Evolutionary conservation across 2,113 vertebrate species (phyloP).

Genomic region (Brachyistius frenatus): DNA sequence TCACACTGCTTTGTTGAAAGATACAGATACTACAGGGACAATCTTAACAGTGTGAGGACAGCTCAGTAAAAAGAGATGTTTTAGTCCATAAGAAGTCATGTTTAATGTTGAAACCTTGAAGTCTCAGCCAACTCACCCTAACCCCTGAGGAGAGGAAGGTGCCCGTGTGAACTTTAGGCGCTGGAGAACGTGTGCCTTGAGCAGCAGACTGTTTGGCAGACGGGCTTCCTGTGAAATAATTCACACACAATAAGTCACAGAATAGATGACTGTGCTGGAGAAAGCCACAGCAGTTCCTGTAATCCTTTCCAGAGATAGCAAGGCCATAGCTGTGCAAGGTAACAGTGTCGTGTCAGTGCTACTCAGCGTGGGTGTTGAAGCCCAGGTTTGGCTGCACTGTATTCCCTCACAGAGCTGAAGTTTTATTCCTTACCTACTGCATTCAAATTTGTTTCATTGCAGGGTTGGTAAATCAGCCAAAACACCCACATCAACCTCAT

Average conservation of each 20-base stretch:
- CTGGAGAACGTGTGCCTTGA: constrained; percentile 90
- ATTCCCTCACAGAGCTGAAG: not conserved
- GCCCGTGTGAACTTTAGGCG: constrained; percentile 93
- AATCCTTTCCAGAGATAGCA: not conserved
- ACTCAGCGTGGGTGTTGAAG: not conserved
- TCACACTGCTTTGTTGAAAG: constrained; percentile 48
- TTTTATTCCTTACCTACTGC: not conserved
- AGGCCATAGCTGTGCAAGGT: not conserved
- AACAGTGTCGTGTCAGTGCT: constrained; percentile 19
- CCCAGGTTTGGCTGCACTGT: not conserved
- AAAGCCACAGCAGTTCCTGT: constrained; percentile 2
- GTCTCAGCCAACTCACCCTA: constrained; percentile 87
- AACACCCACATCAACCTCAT: constrained; percentile 61
- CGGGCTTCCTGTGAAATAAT: constrained; percentile 87
- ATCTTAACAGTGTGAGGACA: constrained; percentile 7
- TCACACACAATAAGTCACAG: constrained; percentile 18
- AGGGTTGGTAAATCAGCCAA: constrained; percentile 59
- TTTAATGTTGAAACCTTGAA: not conserved
- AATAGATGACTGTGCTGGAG: constrained; percentile 1
- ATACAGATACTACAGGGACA: constrained; percentile 30
- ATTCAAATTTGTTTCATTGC: constrained; percentile 9
- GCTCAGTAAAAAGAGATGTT: constrained; percentile 3
- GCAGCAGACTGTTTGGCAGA: constrained; percentile 89
- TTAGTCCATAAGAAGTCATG: not conserved
- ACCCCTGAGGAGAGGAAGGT: constrained; percentile 92